Base-by-base conservation (phyloP, 1,140 invertebrate species). In the Belonocnema kinseyi region DNA sequence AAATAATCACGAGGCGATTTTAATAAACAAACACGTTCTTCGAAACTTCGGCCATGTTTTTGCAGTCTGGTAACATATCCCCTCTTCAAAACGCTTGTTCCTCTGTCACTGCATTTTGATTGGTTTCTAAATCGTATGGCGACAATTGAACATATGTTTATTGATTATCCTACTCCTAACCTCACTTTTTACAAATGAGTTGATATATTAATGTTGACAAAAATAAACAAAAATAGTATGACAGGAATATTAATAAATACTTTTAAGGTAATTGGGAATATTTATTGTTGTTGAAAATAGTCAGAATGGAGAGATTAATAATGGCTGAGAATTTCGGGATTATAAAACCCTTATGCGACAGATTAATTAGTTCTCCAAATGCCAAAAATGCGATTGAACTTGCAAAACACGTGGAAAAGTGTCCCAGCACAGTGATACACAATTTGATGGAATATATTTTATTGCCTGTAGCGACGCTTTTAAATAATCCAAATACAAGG, bases 331-430 rank as follows among this genome's bases (percentile, higher is more conserved):
- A 21, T 46, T 66, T 66, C 8, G 16, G 3, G 13, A 2, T 79
- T n/a, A 85, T 93, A 50, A 93, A 93, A 81, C 92, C 92, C 10
- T 72, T 92, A 50, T 93, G 93, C 73, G 92, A 93, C 81, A 79
- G 84, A 50, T 85, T 93, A 46, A 89, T 92, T 80, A 87, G 90
- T 61, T 82, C 87, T 74, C 92, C 93, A 0, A 88, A 85, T 54
- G 81, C 82, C 11, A 83, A 91, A 14, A 89, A 84, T 75, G 82
- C 92, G 33, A 53, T 61, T 16, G 66, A 85, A 50, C 88, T 93
- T 71, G 73, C 78, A 1, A 72, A 81, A 8, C 54, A 83, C 13
- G 84, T 91, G 2, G 78, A 84, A 51, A 88, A 87, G 6, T 79
- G 92, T 50, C 88, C 91, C 7, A 83, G 82, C 66, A 86, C 90